Conservation (phyloP, 2,888 invertebrate genomes). For the Dryobotodes eremita region DNA sequence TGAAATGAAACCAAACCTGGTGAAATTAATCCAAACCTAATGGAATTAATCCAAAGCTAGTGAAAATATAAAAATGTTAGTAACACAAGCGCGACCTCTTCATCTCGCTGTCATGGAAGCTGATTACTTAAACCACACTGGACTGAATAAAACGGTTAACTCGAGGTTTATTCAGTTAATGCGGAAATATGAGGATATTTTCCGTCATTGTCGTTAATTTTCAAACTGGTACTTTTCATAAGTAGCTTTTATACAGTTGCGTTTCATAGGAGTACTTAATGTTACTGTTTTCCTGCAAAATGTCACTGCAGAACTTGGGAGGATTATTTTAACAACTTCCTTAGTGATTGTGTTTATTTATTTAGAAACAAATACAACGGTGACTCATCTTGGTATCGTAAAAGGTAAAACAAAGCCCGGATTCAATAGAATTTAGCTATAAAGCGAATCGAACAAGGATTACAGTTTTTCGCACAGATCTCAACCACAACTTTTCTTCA, state of each 20-base stretch:
- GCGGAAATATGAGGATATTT: conserved; percentile 37
- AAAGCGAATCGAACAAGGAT: not conserved
- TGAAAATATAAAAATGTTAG: not conserved
- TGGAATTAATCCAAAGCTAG: not conserved
- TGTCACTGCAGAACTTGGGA: not conserved
- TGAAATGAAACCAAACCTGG: not conserved
- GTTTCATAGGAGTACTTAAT: not conserved
- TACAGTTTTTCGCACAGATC: not conserved
- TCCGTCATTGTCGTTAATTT: conserved; percentile 18
- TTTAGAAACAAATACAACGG: not conserved
- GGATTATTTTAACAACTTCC: not conserved
- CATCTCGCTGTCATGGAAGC: conserved; percentile 36
- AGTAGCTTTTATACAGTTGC: conserved; percentile 25
- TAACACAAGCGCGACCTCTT: conserved; percentile 39
- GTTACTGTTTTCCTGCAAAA: not conserved
- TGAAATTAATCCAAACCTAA: not conserved
- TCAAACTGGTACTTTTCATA: conserved; percentile 24
- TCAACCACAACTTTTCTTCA: not conserved
- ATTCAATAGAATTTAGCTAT: not conserved
- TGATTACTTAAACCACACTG: conserved; percentile 56
- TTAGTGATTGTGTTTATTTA: not conserved
- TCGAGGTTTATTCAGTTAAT: conserved; percentile 48
- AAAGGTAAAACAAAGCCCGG: not conserved
- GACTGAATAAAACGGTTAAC: conserved; percentile 37
- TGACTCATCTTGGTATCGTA: not conserved